Conservation (phyloP, 2,797 vertebrate species). For the Manis javanica region DNA sequence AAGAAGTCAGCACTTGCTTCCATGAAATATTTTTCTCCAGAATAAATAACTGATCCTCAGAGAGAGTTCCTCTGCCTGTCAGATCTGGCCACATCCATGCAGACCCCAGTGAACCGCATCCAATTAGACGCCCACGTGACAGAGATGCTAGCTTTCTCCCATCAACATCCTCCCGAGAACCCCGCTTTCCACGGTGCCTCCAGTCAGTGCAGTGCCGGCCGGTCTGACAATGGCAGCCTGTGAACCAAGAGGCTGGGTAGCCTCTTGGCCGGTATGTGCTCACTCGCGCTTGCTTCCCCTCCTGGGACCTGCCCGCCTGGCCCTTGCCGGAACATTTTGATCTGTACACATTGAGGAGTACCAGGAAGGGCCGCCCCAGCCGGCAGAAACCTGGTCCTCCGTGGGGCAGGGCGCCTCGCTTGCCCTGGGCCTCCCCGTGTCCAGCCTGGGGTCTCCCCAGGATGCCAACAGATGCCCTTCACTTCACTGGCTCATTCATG, state of each 20-base stretch:
- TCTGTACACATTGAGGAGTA: fast-evolving
- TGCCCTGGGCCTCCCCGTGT: fast-evolving
- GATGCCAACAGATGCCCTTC: fast-evolving
- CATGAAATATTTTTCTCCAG: background rate
- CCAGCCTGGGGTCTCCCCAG: fast-evolving
- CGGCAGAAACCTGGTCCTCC: background rate
- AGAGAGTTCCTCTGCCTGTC: background rate
- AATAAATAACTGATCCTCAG: fast-evolving
- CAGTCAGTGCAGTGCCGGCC: fast-evolving
- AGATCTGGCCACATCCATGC: fast-evolving
- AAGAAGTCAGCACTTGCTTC: background rate
- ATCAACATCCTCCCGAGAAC: background rate
- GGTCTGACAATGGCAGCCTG: background rate
- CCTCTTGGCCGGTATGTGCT: background rate
- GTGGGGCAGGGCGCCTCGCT: fast-evolving
- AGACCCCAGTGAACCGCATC: background rate
- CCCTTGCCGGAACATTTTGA: fast-evolving
- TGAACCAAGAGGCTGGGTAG: fast-evolving
- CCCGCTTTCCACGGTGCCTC: background rate
- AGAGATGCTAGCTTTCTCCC: fast-evolving
- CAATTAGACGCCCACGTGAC: fast-evolving
- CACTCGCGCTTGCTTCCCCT: background rate
- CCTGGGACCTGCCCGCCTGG: background rate
- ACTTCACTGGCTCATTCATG: fast-evolving
- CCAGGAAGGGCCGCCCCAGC: fast-evolving